These are phyloP conservation scores for Ceyx melanurus DNA, from an alignment of 2,113 vertebrate genomes.

Conservation along the genomic window DNA sequence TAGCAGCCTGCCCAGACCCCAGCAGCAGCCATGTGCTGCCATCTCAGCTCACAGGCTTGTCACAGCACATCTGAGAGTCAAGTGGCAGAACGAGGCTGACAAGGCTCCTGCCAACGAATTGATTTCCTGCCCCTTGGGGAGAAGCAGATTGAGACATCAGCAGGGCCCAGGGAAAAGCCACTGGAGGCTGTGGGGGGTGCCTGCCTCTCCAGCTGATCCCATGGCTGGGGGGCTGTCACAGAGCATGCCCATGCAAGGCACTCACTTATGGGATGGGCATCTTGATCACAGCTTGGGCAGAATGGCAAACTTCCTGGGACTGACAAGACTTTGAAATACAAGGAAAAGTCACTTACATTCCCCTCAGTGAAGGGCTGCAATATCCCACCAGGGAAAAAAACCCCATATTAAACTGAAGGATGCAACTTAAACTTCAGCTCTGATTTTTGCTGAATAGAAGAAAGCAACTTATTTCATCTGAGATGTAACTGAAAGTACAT, in stretches of 20 bases:
- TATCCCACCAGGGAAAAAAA: background rate
- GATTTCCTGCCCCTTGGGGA: conserved; percentile 59
- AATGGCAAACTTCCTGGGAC: conserved; percentile 27
- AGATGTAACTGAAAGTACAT: background rate
- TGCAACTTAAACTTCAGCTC: background rate
- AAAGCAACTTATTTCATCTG: background rate
- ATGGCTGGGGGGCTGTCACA: background rate
- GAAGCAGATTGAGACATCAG: conserved; percentile 61
- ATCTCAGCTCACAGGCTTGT: conserved; percentile 16
- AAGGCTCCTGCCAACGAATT: conserved; percentile 59
- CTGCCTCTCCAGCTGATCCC: conserved; percentile 17
- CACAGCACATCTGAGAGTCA: conserved; percentile 55
- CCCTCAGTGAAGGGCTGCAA: background rate
- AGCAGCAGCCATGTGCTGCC: background rate
- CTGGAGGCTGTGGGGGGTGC: conserved; percentile 5
- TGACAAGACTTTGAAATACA: background rate
- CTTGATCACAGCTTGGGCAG: conserved; percentile 21
- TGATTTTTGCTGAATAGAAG: background rate
- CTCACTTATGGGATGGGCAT: conserved; percentile 42
- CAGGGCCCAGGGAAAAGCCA: conserved; percentile 20
- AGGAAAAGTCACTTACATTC: conserved; percentile 7
- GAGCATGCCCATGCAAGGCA: conserved; percentile 41
- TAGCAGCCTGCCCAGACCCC: background rate
- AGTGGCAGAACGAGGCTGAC: conserved; percentile 42
- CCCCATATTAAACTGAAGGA: background rate